Conservation (phyloP, 2,113 vertebrate genomes). For the Oryzias woworae region DNA sequence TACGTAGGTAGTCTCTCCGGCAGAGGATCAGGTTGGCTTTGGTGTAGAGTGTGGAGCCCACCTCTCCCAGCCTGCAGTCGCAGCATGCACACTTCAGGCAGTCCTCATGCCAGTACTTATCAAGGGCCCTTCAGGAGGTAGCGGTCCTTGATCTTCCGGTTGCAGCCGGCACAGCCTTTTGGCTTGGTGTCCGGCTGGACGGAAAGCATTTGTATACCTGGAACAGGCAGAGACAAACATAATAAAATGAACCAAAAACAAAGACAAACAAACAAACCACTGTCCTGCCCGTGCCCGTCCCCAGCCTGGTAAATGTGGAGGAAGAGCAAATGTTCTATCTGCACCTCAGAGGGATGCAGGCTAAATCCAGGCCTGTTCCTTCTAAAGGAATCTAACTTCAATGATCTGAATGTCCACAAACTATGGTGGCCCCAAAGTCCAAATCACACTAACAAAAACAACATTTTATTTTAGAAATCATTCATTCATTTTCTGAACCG, state of each 20-base stretch:
- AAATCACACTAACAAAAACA: no score
- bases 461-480: no score
- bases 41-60: constrained; percentile 98
- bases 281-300: no score
- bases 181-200: constrained; percentile 99
- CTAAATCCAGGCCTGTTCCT: no score
- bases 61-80: constrained; percentile 95
- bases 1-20: constrained; percentile 95
- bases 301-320: no score
- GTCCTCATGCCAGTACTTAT: constrained; percentile 99
- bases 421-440: no score
- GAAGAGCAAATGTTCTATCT: no score
- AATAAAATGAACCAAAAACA: no score
- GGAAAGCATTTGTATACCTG: constrained; percentile 99
- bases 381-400: no score
- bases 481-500: no score
- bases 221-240: not conserved
- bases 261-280: not conserved
- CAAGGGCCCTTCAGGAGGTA: constrained; percentile 97
- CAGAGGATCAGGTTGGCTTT: constrained; percentile 99
- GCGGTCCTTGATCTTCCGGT: constrained; percentile 99
- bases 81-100: constrained; percentile 98
- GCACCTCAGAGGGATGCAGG: no score
- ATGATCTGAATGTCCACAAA: no score
- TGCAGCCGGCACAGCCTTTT: constrained; percentile 99